Evolutionary conservation across 2,888 invertebrate species (phyloP).

Genomic region (Aphidoletes aphidimyza): DNA sequence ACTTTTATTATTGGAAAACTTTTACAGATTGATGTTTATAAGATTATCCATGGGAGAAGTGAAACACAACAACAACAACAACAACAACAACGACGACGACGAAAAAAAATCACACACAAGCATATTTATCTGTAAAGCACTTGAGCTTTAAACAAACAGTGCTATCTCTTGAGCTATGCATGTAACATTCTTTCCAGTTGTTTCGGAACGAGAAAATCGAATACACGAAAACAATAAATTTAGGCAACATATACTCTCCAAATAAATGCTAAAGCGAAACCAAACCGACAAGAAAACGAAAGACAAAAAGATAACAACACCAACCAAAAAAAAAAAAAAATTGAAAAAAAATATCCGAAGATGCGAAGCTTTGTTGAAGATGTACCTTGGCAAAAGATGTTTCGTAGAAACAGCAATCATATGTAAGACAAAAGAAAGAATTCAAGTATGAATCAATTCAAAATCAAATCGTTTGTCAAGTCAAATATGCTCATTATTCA

Average conservation of each 20-base stretch:
- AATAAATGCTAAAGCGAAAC: slow-evolving; percentile 1
- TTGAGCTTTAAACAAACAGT: slow-evolving; percentile 42
- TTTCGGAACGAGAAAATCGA: not conserved
- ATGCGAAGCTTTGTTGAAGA: no score
- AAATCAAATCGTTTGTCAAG: slow-evolving; percentile 35
- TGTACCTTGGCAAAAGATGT: no score
- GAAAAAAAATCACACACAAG: not conserved
- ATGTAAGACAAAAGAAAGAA: not conserved
- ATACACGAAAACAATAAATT: slow-evolving; percentile 32
- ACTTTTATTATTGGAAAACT: slow-evolving; percentile 53
- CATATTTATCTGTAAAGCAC: slow-evolving; percentile 32
- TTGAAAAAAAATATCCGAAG: no score
- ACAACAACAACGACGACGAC: no score
- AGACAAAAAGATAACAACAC: not conserved
- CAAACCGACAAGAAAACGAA: not conserved
- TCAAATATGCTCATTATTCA: slow-evolving; percentile 32
- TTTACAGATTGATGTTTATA: slow-evolving; percentile 53
- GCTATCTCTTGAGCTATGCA: not conserved
- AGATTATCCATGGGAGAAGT: slow-evolving; percentile 9
- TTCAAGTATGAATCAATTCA: slow-evolving; percentile 8
- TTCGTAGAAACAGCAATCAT: not conserved
- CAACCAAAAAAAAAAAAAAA: no score
- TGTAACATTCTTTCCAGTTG: slow-evolving; percentile 23
- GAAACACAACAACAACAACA: not conserved
- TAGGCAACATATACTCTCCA: slow-evolving; percentile 1